phyloP scores from a whole-genome alignment of 2,113 vertebrate species.

The Triplophysa rosa region DNA sequence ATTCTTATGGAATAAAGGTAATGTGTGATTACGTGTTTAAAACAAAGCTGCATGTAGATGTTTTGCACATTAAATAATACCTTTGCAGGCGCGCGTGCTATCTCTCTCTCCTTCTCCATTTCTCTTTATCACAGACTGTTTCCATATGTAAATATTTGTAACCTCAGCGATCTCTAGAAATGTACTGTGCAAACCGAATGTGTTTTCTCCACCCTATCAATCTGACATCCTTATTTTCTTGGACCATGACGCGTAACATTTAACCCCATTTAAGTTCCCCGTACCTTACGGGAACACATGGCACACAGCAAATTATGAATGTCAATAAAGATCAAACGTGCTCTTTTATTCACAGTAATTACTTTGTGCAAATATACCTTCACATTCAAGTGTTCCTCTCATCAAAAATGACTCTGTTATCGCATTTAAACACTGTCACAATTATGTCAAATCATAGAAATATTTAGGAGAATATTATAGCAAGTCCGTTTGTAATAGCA shows the following conservation, averaged over 20 bases:
- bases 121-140: constrained; percentile 41
- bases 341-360: constrained; percentile 57
- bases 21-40: too few relatives aligned
- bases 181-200: constrained; percentile 37
- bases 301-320: constrained; percentile 53
- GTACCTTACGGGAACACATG: constrained; percentile 38
- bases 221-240: constrained; percentile 46
- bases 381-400: constrained; percentile 48
- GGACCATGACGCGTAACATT: constrained; percentile 46
- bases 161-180: constrained; percentile 23
- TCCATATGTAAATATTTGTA: constrained; percentile 29
- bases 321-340: constrained; percentile 59
- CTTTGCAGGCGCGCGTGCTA: too few relatives aligned
- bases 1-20: too few relatives aligned
- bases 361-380: constrained; percentile 57
- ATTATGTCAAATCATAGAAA: constrained; percentile 48
- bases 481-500: neutral
- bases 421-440: constrained; percentile 48
- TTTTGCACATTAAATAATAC: too few relatives aligned
- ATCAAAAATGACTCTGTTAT: constrained; percentile 38
- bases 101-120: constrained; percentile 40
- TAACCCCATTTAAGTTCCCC: constrained; percentile 52
- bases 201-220: constrained; percentile 34
- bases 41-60: too few relatives aligned
- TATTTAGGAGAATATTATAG: constrained; percentile 34